A percentile compares a stretch with the other conserved stretches of the same genome.
Conservation (phyloP, 2,113 vertebrate species). For the Telmatochromis sp. region DNA sequence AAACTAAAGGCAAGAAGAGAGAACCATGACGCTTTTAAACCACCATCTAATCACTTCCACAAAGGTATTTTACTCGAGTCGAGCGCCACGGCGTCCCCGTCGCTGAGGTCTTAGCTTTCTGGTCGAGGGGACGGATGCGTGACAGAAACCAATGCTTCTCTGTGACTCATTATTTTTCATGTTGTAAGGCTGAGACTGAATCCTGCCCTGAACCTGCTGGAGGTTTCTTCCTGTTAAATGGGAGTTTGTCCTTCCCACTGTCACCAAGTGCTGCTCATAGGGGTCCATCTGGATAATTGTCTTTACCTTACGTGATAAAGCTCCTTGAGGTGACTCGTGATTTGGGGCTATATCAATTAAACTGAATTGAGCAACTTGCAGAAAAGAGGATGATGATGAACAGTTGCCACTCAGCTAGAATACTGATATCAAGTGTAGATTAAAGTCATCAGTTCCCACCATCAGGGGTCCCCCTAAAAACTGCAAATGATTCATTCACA, state of each 20-base stretch:
- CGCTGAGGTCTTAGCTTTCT: background rate
- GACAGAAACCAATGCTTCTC: background rate
- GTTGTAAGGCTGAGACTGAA: background rate
- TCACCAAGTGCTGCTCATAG: background rate
- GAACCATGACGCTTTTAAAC: background rate
- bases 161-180: background rate
- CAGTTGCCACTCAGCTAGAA: background rate
- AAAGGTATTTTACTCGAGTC: background rate
- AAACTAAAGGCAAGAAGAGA: background rate
- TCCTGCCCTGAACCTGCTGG: fast-evolving
- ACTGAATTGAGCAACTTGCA: background rate
- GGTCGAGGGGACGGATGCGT: background rate
- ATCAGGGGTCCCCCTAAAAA: background rate
- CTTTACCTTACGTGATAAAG: background rate
- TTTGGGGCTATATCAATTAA: background rate
- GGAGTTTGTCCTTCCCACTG: background rate
- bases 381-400: background rate
- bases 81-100: background rate
- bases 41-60: background rate
- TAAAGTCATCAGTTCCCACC: background rate
- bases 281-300: background rate
- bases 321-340: background rate
- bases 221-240: background rate
- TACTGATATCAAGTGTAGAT: background rate
- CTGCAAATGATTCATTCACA: background rate